Percentiles rank a stretch among this genome's conserved stretches.
Evolutionary conservation across 1,140 invertebrate genomes (phyloP).

Genomic region (Hylyphantes graminicola): DNA sequence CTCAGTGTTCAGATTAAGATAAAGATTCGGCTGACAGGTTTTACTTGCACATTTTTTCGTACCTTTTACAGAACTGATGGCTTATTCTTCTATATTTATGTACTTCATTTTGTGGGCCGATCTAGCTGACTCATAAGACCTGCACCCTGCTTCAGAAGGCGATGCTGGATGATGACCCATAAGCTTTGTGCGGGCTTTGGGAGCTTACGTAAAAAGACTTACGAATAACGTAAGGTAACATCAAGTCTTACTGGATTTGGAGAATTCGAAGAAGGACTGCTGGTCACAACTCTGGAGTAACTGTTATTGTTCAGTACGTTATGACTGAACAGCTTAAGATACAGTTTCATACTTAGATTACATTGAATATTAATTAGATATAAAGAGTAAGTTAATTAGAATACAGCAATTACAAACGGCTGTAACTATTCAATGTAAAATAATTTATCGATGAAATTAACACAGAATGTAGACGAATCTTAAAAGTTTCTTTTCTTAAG

Average conservation of each 20-base stretch:
- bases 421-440: too few species aligned
- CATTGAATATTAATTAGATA: too few species aligned
- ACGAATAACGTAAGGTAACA: background rate
- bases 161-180: background rate
- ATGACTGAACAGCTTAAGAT: conserved; percentile 14
- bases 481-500: too few species aligned
- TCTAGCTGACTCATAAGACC: background rate
- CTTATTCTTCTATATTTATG: background rate
- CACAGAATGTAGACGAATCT: too few species aligned
- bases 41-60: too few species aligned
- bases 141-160: background rate
- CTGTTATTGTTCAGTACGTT: conserved; percentile 7
- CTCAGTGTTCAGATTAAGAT: background rate
- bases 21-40: too few species aligned
- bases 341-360: too few species aligned
- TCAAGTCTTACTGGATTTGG: conserved; percentile 13
- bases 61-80: too few species aligned
- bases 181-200: background rate
- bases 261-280: conserved; percentile 6
- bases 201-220: background rate
- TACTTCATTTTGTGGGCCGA: background rate
- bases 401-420: too few species aligned
- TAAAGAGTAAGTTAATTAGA: too few species aligned
- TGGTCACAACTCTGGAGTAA: background rate
- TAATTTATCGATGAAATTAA: too few species aligned